Evolutionary conservation across 2,888 invertebrate genomes (phyloP).

Genomic region (Kryphioiulus occultus): DNA sequence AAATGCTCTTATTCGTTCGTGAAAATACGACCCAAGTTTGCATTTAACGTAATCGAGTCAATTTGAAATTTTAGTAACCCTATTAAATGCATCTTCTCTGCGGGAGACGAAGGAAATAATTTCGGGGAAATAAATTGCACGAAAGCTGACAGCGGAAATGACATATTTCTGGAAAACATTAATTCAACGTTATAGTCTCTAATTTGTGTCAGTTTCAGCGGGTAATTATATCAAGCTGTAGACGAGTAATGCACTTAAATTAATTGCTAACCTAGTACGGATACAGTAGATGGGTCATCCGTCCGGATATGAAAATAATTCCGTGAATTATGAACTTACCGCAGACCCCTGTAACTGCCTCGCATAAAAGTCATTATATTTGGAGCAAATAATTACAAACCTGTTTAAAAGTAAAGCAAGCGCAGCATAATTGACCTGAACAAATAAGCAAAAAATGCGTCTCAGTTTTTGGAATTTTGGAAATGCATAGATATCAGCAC

Average conservation of each 20-base stretch:
- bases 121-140: background rate
- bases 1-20: background rate
- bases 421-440: background rate
- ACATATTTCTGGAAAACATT: slow-evolving; percentile 31
- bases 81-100: background rate
- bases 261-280: background rate
- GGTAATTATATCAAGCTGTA: slow-evolving; percentile 1
- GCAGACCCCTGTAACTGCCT: background rate
- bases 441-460: background rate
- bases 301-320: background rate
- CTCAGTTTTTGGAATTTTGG: background rate
- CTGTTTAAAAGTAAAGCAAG: background rate
- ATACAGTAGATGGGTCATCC: background rate
- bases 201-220: slow-evolving; percentile 39
- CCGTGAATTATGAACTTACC: background rate
- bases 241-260: slow-evolving; percentile 15
- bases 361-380: background rate
- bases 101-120: background rate
- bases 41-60: background rate
- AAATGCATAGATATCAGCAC: too few relatives aligned
- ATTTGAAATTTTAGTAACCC: background rate
- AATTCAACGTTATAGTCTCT: background rate
- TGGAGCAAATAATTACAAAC: background rate
- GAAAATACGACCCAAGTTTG: background rate
- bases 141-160: slow-evolving; percentile 32